Evolutionary conservation across 1,140 invertebrate species (phyloP).

Genomic region (Trichomalopsis sarcophagae): DNA sequence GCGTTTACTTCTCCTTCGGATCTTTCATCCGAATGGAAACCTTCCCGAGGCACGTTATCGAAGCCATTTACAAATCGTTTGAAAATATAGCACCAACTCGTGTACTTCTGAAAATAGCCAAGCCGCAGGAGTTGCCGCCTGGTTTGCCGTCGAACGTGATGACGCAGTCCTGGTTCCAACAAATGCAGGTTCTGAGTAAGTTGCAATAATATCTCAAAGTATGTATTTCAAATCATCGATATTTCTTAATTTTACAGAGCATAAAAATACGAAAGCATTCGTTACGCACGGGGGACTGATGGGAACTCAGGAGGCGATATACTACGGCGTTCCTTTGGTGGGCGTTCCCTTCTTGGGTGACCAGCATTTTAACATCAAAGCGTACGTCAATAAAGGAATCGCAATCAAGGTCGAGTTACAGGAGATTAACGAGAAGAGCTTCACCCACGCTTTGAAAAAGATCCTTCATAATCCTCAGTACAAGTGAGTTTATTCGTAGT

Average conservation of each 20-base stretch:
- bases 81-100: conserved; percentile 62
- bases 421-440: conserved; percentile 62
- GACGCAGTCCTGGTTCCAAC: conserved; percentile 79
- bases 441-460: conserved; percentile 58
- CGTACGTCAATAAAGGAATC: conserved; percentile 65
- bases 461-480: conserved; percentile 61
- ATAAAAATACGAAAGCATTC: conserved; percentile 75
- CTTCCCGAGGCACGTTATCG: conserved; percentile 60
- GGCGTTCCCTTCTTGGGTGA: conserved; percentile 77
- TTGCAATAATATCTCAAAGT: not conserved
- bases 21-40: conserved; percentile 81
- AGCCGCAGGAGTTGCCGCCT: conserved; percentile 61
- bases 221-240: no score
- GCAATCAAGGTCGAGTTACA: conserved; percentile 62
- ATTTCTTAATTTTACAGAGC: conserved; percentile 60
- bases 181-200: conserved; percentile 73
- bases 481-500: conserved; percentile 25
- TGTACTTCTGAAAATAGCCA: conserved; percentile 62
- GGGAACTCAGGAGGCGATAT: conserved; percentile 75
- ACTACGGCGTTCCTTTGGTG: conserved; percentile 75
- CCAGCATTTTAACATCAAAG: conserved; percentile 73
- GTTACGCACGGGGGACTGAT: conserved; percentile 78
- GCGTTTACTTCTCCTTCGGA: conserved; percentile 84
- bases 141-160: conserved; percentile 78
- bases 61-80: conserved; percentile 59